These are phyloP conservation scores for Gallinago stenura DNA, from an alignment of 2,797 vertebrate genomes.

Conservation along the genomic window DNA sequence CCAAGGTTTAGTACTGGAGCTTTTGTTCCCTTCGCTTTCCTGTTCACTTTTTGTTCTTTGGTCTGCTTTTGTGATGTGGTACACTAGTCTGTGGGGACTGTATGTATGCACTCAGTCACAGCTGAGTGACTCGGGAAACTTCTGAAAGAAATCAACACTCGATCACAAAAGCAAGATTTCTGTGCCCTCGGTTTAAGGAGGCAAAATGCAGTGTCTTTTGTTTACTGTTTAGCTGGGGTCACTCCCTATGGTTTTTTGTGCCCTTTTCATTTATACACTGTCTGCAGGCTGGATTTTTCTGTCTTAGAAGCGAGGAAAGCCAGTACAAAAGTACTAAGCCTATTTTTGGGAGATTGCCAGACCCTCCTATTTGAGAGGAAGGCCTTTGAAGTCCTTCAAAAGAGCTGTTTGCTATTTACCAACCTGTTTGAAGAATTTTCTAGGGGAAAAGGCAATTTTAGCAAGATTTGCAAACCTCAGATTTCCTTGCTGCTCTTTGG, in stretches of 20 bases:
- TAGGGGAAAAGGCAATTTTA: not conserved
- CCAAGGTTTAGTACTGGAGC: accelerated
- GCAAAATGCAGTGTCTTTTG: not conserved
- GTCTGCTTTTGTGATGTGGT: not conserved
- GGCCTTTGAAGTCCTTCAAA: not conserved
- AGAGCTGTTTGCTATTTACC: not conserved
- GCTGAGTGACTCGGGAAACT: not conserved
- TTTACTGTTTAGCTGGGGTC: not conserved
- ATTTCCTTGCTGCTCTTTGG: not conserved
- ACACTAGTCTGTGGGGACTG: not conserved
- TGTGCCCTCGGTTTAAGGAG: not conserved
- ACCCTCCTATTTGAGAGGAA: not conserved
- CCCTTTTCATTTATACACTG: not conserved
- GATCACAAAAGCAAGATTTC: not conserved
- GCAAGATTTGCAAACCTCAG: not conserved
- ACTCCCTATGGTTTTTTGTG: not conserved
- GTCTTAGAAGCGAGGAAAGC: not conserved
- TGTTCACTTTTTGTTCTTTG: not conserved
- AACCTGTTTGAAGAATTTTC: not conserved
- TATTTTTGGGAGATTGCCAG: not conserved
- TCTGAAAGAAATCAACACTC: not conserved
- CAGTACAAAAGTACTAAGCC: not conserved
- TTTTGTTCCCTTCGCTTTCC: not conserved
- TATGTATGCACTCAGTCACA: not conserved
- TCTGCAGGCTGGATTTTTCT: not conserved